Evolutionary conservation across 2,113 vertebrate genomes (phyloP).

Genomic region (Stigmatopora argus): DNA sequence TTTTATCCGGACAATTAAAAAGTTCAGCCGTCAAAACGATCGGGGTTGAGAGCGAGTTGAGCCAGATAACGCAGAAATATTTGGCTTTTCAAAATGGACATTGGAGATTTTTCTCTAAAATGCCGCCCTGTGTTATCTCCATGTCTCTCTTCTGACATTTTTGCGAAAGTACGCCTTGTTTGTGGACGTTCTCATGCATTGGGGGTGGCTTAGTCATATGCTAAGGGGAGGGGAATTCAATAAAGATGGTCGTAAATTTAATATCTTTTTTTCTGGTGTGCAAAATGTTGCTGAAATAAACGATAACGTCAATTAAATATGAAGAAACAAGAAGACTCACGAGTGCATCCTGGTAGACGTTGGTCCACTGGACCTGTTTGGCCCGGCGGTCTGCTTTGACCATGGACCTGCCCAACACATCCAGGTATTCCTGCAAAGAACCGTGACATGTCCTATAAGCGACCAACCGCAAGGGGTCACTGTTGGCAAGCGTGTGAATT

Average conservation of each 20-base stretch:
- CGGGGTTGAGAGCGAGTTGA: constrained; percentile 26
- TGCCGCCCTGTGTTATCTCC: not conserved
- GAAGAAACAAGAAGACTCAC: constrained; percentile 62
- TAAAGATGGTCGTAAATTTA: not conserved
- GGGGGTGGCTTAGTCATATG: not conserved
- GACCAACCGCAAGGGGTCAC: constrained; percentile 42
- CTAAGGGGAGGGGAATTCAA: too few relatives aligned
- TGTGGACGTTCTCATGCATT: not conserved
- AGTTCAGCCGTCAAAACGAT: constrained; percentile 5
- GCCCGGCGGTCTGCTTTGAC: constrained; percentile 81
- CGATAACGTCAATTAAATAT: not conserved
- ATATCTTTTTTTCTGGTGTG: too few relatives aligned
- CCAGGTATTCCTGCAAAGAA: constrained; percentile 84
- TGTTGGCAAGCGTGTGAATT: constrained; percentile 8
- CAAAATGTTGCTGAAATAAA: too few relatives aligned
- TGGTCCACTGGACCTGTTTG: constrained; percentile 96
- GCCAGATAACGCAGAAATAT: constrained; percentile 16
- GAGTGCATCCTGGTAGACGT: constrained; percentile 93
- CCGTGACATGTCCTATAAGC: not conserved
- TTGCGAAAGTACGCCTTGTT: not conserved
- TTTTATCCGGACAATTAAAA: not conserved
- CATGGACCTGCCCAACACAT: constrained; percentile 95
- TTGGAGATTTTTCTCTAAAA: not conserved
- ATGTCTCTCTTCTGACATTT: not conserved
- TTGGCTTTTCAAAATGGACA: not conserved